These are phyloP conservation scores for Spatulosminthurus flaviceps DNA, from an alignment of 2,888 invertebrate genomes.

Conservation along the genomic window DNA sequence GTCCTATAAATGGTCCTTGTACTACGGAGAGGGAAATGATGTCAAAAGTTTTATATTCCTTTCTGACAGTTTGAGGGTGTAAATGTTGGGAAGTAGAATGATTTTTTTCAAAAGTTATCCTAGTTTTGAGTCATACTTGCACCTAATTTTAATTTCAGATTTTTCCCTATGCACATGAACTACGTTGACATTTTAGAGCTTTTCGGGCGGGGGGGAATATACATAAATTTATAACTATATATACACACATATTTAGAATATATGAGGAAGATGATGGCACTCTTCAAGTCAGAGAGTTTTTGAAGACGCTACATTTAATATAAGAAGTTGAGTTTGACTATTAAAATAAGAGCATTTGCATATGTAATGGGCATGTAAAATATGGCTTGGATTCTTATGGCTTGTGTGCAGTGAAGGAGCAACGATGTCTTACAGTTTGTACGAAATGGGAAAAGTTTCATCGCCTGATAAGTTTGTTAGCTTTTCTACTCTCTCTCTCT, in stretches of 20 bases:
- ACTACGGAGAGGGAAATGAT: no score
- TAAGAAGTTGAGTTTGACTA: not conserved
- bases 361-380: slow-evolving; percentile 5
- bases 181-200: not conserved
- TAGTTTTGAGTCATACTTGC: no score
- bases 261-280: not conserved
- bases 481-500: not conserved
- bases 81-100: no score
- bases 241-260: not conserved
- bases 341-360: not conserved
- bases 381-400: not conserved
- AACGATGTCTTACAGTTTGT: slow-evolving; percentile 22
- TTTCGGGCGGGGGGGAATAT: not conserved
- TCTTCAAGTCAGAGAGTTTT: not conserved
- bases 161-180: not conserved
- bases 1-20: no score
- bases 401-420: slow-evolving; percentile 4
- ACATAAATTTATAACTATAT: not conserved
- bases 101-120: no score
- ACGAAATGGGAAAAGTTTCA: slow-evolving; percentile 26
- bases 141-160: slow-evolving; percentile 4
- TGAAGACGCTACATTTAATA: not conserved
- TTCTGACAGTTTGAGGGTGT: no score
- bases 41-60: no score
- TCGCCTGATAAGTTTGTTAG: slow-evolving; percentile 18